Percentiles rank a stretch among this genome's conserved stretches.
Evolutionary conservation across 2,888 invertebrate species (phyloP).

Genomic region (Drosophila neutralis): DNA sequence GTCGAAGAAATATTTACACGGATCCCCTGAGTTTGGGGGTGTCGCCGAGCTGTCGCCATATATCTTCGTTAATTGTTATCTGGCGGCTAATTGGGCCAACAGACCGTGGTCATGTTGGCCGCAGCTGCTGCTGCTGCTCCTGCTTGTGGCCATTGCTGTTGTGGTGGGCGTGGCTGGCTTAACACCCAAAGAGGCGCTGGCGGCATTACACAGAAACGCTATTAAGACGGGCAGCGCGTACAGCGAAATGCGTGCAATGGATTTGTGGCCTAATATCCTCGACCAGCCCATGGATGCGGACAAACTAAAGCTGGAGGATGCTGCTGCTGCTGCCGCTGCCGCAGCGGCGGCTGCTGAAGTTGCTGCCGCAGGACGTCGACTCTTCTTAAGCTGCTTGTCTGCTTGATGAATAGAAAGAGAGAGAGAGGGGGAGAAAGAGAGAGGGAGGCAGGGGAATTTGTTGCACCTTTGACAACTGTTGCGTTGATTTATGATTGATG

Average conservation of each 20-base stretch:
- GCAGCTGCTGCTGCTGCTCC: slow-evolving; percentile 19
- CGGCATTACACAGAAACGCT: slow-evolving; percentile 75
- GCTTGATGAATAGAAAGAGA: slow-evolving; percentile 6
- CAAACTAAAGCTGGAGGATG: slow-evolving; percentile 43
- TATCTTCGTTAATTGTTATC: slow-evolving; percentile 81
- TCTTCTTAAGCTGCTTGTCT: slow-evolving; percentile 79
- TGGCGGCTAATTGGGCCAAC: slow-evolving; percentile 72
- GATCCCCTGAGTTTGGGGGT: slow-evolving; percentile 42
- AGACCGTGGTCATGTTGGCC: slow-evolving; percentile 55
- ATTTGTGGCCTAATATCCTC: slow-evolving; percentile 69
- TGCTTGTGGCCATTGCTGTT: neutral
- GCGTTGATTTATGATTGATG: slow-evolving; percentile 74
- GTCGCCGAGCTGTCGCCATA: slow-evolving; percentile 40
- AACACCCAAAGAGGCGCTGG: slow-evolving; percentile 20
- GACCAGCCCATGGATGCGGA: slow-evolving; percentile 58
- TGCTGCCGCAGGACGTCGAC: slow-evolving; percentile 73
- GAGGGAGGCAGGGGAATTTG: slow-evolving; percentile 5
- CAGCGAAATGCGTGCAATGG: slow-evolving; percentile 78
- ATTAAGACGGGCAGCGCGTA: slow-evolving; percentile 78
- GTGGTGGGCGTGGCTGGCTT: slow-evolving; percentile 29
- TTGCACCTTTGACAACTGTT: slow-evolving; percentile 58
- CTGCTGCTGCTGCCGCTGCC: slow-evolving; percentile 41
- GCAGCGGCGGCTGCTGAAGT: slow-evolving; percentile 64
- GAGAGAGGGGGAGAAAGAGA: neutral
- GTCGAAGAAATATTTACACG: slow-evolving; percentile 68